Conservation (phyloP, 2,888 invertebrate genomes). For the Agrochola circellaris region DNA sequence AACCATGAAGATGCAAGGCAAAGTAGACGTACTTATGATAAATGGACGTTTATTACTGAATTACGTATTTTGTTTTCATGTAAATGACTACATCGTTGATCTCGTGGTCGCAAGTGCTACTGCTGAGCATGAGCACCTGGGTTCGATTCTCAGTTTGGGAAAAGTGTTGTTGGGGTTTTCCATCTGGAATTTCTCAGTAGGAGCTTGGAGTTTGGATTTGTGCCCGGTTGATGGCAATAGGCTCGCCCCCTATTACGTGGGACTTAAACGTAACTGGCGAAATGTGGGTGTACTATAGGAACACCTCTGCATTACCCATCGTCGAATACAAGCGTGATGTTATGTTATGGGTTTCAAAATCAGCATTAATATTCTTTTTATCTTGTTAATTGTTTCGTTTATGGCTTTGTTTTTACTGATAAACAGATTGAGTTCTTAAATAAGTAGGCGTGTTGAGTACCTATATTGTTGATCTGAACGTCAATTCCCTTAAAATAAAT, state of each 20-base stretch:
- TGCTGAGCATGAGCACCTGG: background rate
- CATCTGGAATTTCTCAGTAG: background rate
- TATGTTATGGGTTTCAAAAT: no score
- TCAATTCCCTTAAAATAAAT: no score
- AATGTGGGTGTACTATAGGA: no score
- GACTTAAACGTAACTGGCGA: no score
- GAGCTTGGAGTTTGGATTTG: no score
- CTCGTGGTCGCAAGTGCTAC: background rate
- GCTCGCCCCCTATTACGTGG: no score
- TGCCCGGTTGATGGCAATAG: no score
- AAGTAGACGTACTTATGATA: slow-evolving; percentile 19
- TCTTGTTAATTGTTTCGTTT: background rate
- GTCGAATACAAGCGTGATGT: no score
- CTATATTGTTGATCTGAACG: no score
- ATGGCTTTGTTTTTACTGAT: background rate
- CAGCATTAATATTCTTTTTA: background rate
- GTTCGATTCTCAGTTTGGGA: background rate
- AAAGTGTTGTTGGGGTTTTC: background rate
- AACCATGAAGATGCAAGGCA: slow-evolving; percentile 74
- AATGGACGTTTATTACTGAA: background rate
- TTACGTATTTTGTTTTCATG: background rate
- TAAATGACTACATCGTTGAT: background rate
- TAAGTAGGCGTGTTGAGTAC: no score
- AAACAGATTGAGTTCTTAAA: background rate
- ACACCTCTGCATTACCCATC: no score